These are phyloP conservation scores for Monochamus alternatus DNA, from an alignment of 2,888 invertebrate species.

Conservation along the genomic window DNA sequence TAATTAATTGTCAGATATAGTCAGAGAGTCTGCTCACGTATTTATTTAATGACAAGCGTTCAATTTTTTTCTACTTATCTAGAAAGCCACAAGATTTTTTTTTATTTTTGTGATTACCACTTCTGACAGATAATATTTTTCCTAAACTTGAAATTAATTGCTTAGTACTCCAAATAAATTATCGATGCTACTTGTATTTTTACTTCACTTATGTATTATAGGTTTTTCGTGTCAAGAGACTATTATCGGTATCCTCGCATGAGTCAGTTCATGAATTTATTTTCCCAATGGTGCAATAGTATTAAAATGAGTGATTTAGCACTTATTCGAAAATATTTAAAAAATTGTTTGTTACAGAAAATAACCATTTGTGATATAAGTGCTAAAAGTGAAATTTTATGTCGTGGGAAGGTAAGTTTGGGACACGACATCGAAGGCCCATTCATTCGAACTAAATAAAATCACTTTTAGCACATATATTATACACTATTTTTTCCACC, in stretches of 20 bases:
- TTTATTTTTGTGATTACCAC: not conserved
- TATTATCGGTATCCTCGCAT: not conserved
- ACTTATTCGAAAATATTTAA: not conserved
- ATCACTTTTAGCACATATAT: too few species aligned
- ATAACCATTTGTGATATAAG: too few species aligned
- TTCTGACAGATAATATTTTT: not conserved
- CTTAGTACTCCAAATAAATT: not conserved
- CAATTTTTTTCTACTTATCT: too few species aligned
- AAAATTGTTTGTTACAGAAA: not conserved
- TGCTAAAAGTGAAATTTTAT: too few species aligned
- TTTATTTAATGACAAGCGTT: too few species aligned
- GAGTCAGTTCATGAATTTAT: not conserved
- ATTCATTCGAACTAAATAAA: too few species aligned
- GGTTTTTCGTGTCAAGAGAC: not conserved
- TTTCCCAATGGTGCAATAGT: not conserved
- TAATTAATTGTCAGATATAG: not conserved
- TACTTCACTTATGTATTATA: not conserved
- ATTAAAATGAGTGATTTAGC: not conserved
- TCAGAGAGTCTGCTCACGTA: too few species aligned
- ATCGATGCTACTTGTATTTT: slow-evolving; percentile 7
- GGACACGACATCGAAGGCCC: too few species aligned
- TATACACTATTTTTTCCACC: too few species aligned
- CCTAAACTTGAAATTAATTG: not conserved
- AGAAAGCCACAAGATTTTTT: not conserved
- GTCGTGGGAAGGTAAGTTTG: too few species aligned